Base-by-base conservation (phyloP, 2,888 invertebrate species). In the Mimachlamys varia region DNA sequence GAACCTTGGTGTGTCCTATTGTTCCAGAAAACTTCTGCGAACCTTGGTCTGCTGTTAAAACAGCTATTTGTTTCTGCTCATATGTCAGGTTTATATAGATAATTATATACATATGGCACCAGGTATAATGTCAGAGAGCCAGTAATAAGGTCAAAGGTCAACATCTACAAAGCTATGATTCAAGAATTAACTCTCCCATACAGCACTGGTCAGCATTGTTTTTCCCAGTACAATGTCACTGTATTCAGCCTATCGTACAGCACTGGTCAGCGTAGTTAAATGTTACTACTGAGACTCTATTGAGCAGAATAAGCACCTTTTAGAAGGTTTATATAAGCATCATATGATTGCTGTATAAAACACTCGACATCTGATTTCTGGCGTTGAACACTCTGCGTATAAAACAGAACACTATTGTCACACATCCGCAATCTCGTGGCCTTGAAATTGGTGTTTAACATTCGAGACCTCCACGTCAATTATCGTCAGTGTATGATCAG, bases 321-420 rank as follows among this genome's bases (percentile, higher is more conserved):
- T 27, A 62, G n/a, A 76, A 76, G 76, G 44, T 44, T 44, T 44
- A 44, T 15, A 15, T 76, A 2, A 53, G 76, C 27, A 33, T 33
- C 33, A 76, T 15, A 76, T 76, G 33, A 76, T 76, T 76, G 76
- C 76, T 76, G 76, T 12, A 76, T 5, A 76, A 76, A 27, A 76
- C 33, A 76, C 27, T 15, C 10, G 15, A 76, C 33, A 33, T 27
- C 12, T 76, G 33, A 76, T 58, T 58, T 58, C 58, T 58, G 27
- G 76, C 76, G 27, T 76, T 27, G 27, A 76, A 76, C 76, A 76
- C 76, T 33, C 19, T n/a, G 62, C 62, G 62, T 76, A 76, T 76
- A 33, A 76, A 58, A 76, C 76, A 33, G 76, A 76, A 76, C 76
- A 76, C 76, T 19, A 5, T 12, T 27, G 27, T 76, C 76, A 27